Evolutionary conservation across 2,797 vertebrate genomes (phyloP).

Genomic region (Sebastes steindachneri): DNA sequence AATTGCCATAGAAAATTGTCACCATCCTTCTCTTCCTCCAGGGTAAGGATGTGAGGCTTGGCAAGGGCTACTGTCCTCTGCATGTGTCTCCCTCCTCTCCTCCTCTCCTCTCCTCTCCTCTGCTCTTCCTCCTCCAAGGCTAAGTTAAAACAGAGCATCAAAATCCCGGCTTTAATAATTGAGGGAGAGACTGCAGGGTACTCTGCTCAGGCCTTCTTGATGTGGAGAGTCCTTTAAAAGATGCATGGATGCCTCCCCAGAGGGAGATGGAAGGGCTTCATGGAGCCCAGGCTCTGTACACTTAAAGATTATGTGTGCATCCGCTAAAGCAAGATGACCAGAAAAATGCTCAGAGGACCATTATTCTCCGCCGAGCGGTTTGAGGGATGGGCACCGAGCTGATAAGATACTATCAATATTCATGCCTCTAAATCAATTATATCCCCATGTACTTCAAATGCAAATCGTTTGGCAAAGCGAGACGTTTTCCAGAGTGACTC

Average conservation of each 20-base stretch:
- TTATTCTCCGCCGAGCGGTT: conserved; percentile 64
- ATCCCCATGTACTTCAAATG: conserved; percentile 68
- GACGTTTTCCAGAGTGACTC: conserved; percentile 52
- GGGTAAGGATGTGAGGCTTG: conserved; percentile 26
- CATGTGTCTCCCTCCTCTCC: conserved; percentile 34
- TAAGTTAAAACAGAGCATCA: conserved; percentile 69
- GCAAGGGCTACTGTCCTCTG: conserved; percentile 55
- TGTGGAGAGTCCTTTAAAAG: conserved; percentile 81
- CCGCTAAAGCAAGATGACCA: conserved; percentile 71
- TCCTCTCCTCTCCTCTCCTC: conserved; percentile 14
- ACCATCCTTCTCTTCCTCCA: conserved; percentile 48
- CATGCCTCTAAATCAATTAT: conserved; percentile 75
- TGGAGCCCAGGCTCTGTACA: conserved; percentile 63
- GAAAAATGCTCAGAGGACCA: conserved; percentile 68
- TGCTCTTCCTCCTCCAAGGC: conserved; percentile 50
- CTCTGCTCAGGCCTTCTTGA: conserved; percentile 69
- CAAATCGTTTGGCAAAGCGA: conserved; percentile 63
- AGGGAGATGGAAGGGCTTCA: conserved; percentile 64
- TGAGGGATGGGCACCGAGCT: conserved; percentile 61
- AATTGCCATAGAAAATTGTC: conserved; percentile 59
- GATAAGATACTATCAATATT: conserved; percentile 77
- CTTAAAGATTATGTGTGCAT: conserved; percentile 77
- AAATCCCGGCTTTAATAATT: conserved; percentile 82
- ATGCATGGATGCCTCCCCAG: conserved; percentile 81
- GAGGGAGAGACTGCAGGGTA: conserved; percentile 76